phyloP scores from a whole-genome alignment of 2,888 invertebrate genomes.

The Elysia crispata region DNA sequence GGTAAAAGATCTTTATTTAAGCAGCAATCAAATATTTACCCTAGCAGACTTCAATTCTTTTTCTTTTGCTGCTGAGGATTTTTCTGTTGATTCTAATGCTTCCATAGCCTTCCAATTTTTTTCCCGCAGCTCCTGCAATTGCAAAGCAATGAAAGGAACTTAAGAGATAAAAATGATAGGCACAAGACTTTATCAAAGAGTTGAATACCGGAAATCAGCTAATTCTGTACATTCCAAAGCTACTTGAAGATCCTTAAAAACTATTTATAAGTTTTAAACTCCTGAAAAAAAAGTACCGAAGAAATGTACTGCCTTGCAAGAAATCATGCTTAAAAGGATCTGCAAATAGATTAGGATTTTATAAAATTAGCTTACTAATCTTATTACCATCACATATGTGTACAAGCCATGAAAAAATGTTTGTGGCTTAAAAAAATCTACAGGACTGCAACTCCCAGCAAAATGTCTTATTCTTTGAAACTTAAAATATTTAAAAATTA shows the following conservation, averaged over 20 bases:
- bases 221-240: neutral
- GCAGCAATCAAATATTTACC: slow-evolving; percentile 60
- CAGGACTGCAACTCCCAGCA: no score
- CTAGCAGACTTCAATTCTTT: slow-evolving; percentile 67
- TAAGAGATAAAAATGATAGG: neutral
- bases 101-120: slow-evolving; percentile 76
- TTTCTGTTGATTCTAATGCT: slow-evolving; percentile 73
- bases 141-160: slow-evolving; percentile 29
- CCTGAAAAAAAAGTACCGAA: no score
- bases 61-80: slow-evolving; percentile 68
- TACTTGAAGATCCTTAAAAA: neutral
- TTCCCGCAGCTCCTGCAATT: slow-evolving; percentile 71
- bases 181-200: neutral
- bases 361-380: no score
- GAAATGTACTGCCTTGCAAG: no score
- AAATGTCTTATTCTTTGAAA: no score
- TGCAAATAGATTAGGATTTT: no score
- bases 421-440: no score
- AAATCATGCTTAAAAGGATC: no score
- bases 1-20: no score
- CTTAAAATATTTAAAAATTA: no score
- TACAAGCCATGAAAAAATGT: no score
- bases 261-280: neutral
- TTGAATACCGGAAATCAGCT: neutral
- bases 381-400: no score